Base-by-base conservation (phyloP, 2,888 invertebrate genomes). In the Acronicta psi region DNA sequence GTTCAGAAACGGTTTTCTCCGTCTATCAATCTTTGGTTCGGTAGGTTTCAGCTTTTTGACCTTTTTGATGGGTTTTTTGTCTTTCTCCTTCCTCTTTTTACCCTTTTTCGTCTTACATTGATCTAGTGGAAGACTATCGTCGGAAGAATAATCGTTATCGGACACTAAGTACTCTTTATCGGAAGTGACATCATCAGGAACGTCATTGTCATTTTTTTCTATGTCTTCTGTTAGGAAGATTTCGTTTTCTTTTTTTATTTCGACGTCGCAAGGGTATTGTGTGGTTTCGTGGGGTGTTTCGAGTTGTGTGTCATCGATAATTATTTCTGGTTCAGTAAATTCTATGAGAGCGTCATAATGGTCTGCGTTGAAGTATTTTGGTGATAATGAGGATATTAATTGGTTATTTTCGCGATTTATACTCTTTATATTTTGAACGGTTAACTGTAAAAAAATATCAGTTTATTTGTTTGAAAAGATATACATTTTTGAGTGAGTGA, bases 1-100 rank as follows among this genome's bases (percentile, higher is more conserved):
- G 17, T 89, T 92, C 0, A 92, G 45, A 43, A 93, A 90, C 0
- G 92, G 93, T 40, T 90, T 92, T 11, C 91, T 63, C 0, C 93
- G 60, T 1, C 91, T 71, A 60, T 91, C 91, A 0, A 91, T 83
- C 55, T 91, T 91, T 0, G 89, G 90, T 43, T 85, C 85, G 0
- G 37, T 13, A 5, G 61, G 47, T 46, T 51, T 66, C 23, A 25
- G 59, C 18, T 75, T 79, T 45, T 81, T 80, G 7, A 76, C 58
- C 4, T 17, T 54, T 45, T 79, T 65, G 10, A 50, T 44, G 0
- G 23, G 1, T n/a, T 64, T 65, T 0, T 47, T 41, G 0, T n/a
- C 52, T 20, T 50, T 66, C 0, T 29, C 40, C 6, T 69, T 69
- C 11, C 13, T 49, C 58, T 62, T 69, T 61, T 59, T 60, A 40